Base-by-base conservation (phyloP, 2,888 invertebrate genomes). In the Nezara viridula region DNA sequence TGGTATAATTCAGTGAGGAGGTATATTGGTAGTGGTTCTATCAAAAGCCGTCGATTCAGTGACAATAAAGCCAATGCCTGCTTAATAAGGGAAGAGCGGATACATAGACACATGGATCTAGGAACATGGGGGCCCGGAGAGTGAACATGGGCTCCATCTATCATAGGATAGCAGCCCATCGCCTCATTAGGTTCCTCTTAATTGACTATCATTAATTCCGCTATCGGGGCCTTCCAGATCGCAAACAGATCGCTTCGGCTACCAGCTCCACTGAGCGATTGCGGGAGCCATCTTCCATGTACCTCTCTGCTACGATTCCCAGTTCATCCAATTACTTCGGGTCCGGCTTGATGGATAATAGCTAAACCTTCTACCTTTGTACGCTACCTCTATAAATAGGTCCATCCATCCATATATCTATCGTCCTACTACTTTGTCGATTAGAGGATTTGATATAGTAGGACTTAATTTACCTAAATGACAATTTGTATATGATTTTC, bases 121-220 rank as follows among this genome's bases (percentile, higher is more conserved):
- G 27, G 66, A 37, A 73, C 66, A 37, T 21, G 66, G 9, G 16
- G 60, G 16, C 16, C 14, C 14, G 27, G 27, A 27, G 60, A 27
- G 27, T n/a, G 60, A 37, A 73, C 66, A 73, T 5, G 66, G 66
- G 2, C 5, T 7, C 66, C 66, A 73, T 73, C 66, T 73, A 37
- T 73, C 66, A 73, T 73, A 55, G 19, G 14, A 4, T 24, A 14
- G 21, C 14, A 14, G 12, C 14, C 47, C 50, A 2, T 7, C 7
- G 9, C 19, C 32, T 73, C 66, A 21, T 73, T 73, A 19, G 66
- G 37, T 0, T 7, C 1, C 32, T 73, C 66, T 73, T 73, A 73
- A 73, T 73, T 73, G 66, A 37, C 32, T 19, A 21, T 73, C 66
- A 73, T 73, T 73, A 73, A 73, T 73, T 73, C 32, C 27, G 66